Conservation (phyloP, 2,797 vertebrate genomes). For the Bovichtus variegatus region DNA sequence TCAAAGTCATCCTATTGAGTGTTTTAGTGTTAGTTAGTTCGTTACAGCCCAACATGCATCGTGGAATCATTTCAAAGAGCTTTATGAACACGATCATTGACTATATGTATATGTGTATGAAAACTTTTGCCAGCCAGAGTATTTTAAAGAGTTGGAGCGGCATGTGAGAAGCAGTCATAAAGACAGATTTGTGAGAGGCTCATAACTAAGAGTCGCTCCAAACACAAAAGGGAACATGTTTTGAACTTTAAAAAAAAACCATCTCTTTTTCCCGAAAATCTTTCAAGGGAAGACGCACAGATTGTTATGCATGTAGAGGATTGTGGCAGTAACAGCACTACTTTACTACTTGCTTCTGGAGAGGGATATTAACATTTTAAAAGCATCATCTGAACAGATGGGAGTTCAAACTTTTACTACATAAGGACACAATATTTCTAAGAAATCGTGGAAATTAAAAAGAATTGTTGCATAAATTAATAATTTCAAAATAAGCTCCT, state of each 20-base stretch:
- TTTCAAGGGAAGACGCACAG: constrained; percentile 8
- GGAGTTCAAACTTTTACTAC: neutral
- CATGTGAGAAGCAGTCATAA: constrained; percentile 37
- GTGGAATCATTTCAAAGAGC: constrained; percentile 38
- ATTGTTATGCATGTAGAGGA: neutral
- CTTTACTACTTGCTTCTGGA: constrained; percentile 26
- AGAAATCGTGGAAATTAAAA: no score
- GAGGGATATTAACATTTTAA: constrained; percentile 26
- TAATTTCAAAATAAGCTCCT: neutral
- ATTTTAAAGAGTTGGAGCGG: constrained; percentile 28
- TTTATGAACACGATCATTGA: constrained; percentile 23
- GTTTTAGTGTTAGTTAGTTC: neutral
- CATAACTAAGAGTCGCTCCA: constrained; percentile 27
- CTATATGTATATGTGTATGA: no score
- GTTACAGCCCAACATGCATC: constrained; percentile 2
- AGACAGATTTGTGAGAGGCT: constrained; percentile 25
- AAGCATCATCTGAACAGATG: constrained; percentile 21
- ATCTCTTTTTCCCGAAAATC: constrained; percentile 25
- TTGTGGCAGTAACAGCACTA: neutral
- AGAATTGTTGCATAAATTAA: neutral
- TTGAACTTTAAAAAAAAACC: constrained; percentile 30
- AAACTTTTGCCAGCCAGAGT: constrained; percentile 27
- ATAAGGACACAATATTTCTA: no score
- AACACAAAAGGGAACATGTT: constrained; percentile 35
- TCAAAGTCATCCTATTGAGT: constrained; percentile 3